Conservation (phyloP, 2,113 vertebrate genomes). For the Zingel zingel region DNA sequence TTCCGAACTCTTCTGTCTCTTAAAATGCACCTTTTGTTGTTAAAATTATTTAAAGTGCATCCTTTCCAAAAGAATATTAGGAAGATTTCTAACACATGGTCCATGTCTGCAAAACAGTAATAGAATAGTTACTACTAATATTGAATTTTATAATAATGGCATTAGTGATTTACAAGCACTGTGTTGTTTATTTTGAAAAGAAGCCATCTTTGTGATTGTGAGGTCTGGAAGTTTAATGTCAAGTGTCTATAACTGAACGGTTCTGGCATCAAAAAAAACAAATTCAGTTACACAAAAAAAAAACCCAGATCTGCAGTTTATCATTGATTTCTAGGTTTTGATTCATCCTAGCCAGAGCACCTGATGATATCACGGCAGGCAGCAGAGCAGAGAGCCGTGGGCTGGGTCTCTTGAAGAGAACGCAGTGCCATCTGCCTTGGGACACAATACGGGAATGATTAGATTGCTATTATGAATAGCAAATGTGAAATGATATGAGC, state of each 20-base stretch:
- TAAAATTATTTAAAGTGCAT: background rate
- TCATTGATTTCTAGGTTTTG: conserved; percentile 17
- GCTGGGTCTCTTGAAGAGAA: conserved; percentile 50
- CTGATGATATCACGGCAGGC: conserved; percentile 51
- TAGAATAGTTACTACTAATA: background rate
- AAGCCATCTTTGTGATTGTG: conserved; percentile 1
- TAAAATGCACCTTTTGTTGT: background rate
- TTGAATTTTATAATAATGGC: background rate
- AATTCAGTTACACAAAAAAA: background rate
- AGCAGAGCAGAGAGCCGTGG: conserved; percentile 27
- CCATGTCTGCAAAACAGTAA: background rate
- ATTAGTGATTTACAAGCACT: background rate
- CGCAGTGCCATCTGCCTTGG: conserved; percentile 54
- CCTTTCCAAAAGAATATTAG: background rate
- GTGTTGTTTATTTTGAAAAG: background rate
- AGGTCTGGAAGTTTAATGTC: background rate
- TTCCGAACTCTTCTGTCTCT: background rate
- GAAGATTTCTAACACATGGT: background rate
- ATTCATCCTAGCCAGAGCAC: conserved; percentile 18
- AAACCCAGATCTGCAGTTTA: conserved; percentile 20
- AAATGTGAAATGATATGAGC: background rate
- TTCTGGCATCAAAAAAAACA: background rate
- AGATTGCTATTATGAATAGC: conserved; percentile 36
- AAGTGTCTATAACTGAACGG: background rate
- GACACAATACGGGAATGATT: conserved; percentile 42